A percentile compares a stretch with the other conserved stretches of the same genome.
phyloP scores from a whole-genome alignment of 2,113 vertebrate genomes.

The Thunnus maccoyii region DNA sequence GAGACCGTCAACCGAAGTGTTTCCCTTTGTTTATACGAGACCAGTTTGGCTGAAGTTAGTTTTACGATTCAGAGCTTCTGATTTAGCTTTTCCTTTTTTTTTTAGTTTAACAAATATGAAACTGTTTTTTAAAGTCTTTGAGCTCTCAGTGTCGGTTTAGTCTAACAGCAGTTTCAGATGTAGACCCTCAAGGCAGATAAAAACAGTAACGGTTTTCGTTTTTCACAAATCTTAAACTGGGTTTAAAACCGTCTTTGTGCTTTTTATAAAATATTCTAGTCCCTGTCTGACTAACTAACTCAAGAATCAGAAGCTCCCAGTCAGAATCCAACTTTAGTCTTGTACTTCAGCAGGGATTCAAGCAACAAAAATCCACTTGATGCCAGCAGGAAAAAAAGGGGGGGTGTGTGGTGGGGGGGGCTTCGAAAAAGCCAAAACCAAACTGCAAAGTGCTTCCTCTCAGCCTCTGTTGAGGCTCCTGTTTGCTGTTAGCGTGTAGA shows the following conservation, averaged over 20 bases:
- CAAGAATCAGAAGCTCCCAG: background rate
- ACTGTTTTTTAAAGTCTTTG: background rate
- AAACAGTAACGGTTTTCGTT: too few species aligned
- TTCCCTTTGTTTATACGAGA: constrained; percentile 8
- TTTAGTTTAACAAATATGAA: background rate
- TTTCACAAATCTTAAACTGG: too few species aligned
- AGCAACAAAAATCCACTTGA: constrained; percentile 11
- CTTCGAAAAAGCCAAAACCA: constrained; percentile 37
- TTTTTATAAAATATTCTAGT: background rate
- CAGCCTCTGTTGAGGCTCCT: constrained; percentile 40
- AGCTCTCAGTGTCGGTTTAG: background rate
- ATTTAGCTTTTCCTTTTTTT: background rate
- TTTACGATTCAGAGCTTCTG: background rate
- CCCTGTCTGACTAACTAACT: background rate
- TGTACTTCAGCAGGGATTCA: constrained; percentile 37
- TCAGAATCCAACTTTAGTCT: constrained; percentile 21
- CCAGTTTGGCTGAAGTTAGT: constrained; percentile 11
- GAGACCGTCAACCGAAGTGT: constrained; percentile 2
- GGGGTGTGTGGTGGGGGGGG: background rate
- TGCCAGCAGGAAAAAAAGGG: constrained; percentile 32
- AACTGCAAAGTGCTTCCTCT: constrained; percentile 57
- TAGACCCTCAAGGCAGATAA: background rate
- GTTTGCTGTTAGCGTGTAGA: constrained; percentile 44
- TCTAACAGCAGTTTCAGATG: background rate
- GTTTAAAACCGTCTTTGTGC: background rate